Evolutionary conservation across 2,797 vertebrate genomes (phyloP), one percentile per base, ranked within the genome.

Genomic region (Tiaroga cobitis): DNA sequence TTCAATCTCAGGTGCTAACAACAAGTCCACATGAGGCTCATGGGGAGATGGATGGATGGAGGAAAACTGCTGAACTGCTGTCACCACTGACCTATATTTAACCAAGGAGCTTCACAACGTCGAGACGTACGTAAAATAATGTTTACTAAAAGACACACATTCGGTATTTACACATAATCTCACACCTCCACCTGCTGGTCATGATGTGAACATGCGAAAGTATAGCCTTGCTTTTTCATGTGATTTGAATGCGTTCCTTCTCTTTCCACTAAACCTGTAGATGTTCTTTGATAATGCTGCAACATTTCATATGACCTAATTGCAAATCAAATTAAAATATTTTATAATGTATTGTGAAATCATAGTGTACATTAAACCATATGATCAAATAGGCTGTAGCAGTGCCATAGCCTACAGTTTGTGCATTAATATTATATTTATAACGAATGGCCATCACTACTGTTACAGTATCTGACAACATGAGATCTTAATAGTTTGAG

Each of bases 131-230:
- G 34, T 56, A n/a, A 24, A 51, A 51, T 51, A 76, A 16, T 15
- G 16, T 18, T 21, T n/a, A 61, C 8, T 41, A 41, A 78, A 78
- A 10, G 1, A 29, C 8, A 4, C 19, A n/a, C 34, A 1, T 15
- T 54, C 9, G 9, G 15, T 32, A 11, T 59, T 77, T 6, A 37
- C 32, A 56, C 49, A n/a, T 18, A 63, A 26, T 41, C 34, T 63
- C 16, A n/a, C 24, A 13, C 24, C 76, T 43, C 56, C n/a, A 63
- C n/a, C 76, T 78, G 39, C 76, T 63, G 76, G 56, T 29, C 37
- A 19, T 63, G 18, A 7, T 43, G 15, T 61, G 34, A 78, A 77
- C 32, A 37, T 56, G 49, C 6, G 5, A 37, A 56, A 16, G 24
- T 8, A 1, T 24, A 56, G 56, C 24, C 24, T n/a, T n/a, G 51